Evolutionary conservation across 1,140 invertebrate species (phyloP).

Genomic region (Aculops lycopersici): DNA sequence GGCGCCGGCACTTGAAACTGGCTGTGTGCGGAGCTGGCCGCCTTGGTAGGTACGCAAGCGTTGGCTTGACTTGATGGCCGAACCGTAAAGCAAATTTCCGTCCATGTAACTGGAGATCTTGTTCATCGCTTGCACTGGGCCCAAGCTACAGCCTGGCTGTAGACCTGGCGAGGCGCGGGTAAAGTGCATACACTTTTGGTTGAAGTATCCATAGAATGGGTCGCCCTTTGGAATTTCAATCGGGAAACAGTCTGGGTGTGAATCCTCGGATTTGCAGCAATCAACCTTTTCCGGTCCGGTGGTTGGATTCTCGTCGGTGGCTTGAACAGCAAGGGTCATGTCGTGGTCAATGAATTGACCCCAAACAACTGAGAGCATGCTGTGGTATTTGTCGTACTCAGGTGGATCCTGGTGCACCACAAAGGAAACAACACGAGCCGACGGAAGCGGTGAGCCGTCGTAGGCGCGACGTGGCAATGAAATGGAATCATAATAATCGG

Average conservation of each 20-base stretch:
- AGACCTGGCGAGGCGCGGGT: slow-evolving; percentile 19
- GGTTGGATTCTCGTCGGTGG: slow-evolving; percentile 9
- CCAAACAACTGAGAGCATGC: slow-evolving; percentile 11
- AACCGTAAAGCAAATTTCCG: slow-evolving; percentile 22
- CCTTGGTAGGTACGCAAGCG: slow-evolving; percentile 18
- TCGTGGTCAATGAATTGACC: slow-evolving; percentile 13
- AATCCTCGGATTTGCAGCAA: slow-evolving; percentile 23
- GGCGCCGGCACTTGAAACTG: slow-evolving; percentile 3
- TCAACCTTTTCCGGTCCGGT: slow-evolving; percentile 12
- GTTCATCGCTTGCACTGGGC: slow-evolving; percentile 20
- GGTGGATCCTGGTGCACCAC: slow-evolving; percentile 11
- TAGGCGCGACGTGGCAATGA: slow-evolving; percentile 8
- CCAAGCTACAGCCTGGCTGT: slow-evolving; percentile 19
- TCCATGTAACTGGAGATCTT: slow-evolving; percentile 20
- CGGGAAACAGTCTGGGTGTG: slow-evolving; percentile 63
- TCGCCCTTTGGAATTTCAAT: slow-evolving; percentile 58
- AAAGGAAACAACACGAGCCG: slow-evolving; percentile 10
- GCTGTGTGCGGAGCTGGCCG: slow-evolving; percentile 15
- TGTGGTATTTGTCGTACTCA: slow-evolving; percentile 11
- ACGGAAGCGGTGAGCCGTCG: slow-evolving; percentile 10
- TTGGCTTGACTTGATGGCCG: slow-evolving; percentile 16
- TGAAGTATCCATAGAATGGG: slow-evolving; percentile 52
- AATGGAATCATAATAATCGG: slow-evolving; percentile 18
- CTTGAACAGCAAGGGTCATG: slow-evolving; percentile 9
- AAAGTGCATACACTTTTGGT: slow-evolving; percentile 21